Base-by-base conservation (phyloP, 2,113 vertebrate species). In the Circaetus cinerascens region DNA sequence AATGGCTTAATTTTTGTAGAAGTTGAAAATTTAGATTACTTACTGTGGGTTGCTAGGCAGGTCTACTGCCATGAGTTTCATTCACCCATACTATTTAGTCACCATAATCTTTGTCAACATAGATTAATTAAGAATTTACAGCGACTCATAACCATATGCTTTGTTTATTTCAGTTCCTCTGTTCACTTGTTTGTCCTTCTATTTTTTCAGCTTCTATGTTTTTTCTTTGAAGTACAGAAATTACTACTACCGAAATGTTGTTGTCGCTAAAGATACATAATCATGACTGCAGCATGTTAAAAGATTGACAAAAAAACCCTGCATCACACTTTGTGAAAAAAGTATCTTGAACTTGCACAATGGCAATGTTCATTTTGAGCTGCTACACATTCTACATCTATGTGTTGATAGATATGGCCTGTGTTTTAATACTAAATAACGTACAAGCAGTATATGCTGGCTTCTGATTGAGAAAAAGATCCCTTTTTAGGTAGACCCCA, bases 161-260 rank as follows among this genome's bases (percentile, higher is more conserved):
- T 94, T 93, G 62, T 90, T 89, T 87, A 51, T 90, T 86, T 95
- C 67, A 64, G 20, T 95, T 91, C 27, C n/a, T 89, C 69, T 94
- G 71, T 94, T 95, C 87, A 94, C 46, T 95, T 95, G 41, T 93
- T 94, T 26, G 32, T 87, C 87, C 11, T 63, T 73, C 41, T 90
- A 9, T 73, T 91, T 82, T 78, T 68, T 75, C 26, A 57, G 36
- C 41, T 87, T 97, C 46, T 91, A 8, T 71, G 27, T 64, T 87
- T 86, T 93, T 84, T 38, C 3, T 7, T 82, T 62, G 74, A 87
- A 56, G 43, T 83, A 62, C 25, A 72, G 45, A 89, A 92, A 60
- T 82, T 76, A 38, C 43, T 73, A 76, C 32, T 76, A 63, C 66
- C 72, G 41, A 80, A 92, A 74, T 45, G 18, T 48, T 87, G 43